phyloP scores from a whole-genome alignment of 92 coral and sea anemone species.

The Epizoanthus scotinus region DNA sequence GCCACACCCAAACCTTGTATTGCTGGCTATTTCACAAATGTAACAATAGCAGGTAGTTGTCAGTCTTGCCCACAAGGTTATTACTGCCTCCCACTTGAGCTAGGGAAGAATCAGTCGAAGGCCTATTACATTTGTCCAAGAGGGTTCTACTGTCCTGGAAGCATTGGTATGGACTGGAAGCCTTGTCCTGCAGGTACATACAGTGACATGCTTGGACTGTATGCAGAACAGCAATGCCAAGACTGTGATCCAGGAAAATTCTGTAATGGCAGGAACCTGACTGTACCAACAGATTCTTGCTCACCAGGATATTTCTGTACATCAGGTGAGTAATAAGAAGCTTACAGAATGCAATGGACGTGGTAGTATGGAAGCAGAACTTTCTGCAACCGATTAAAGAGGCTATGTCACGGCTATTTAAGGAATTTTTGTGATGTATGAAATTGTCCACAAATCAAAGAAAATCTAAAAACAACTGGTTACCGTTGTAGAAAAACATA shows the following conservation, averaged over 20 bases:
- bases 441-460: no score
- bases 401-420: no score
- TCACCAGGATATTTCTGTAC: constrained; percentile 91
- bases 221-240: constrained; percentile 69
- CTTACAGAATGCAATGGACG: neutral
- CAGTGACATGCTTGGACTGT: constrained; percentile 83
- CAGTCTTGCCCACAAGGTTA: constrained; percentile 73
- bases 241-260: constrained; percentile 95
- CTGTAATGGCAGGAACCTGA: constrained; percentile 88
- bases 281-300: constrained; percentile 78
- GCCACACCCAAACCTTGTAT: constrained; percentile 85
- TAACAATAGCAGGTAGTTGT: constrained; percentile 70
- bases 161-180: constrained; percentile 87
- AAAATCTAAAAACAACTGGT: no score
- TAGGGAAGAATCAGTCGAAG: constrained; percentile 71
- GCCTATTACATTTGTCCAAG: constrained; percentile 77
- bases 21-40: constrained; percentile 86
- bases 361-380: neutral
- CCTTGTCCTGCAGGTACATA: constrained; percentile 95
- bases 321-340: constrained; percentile 60
- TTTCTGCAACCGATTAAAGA: no score
- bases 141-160: constrained; percentile 89
- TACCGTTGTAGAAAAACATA: no score
- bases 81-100: constrained; percentile 85
- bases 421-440: no score